These are phyloP conservation scores for Marronus borbonicus DNA, from an alignment of 2,888 invertebrate genomes.

Conservation along the genomic window DNA sequence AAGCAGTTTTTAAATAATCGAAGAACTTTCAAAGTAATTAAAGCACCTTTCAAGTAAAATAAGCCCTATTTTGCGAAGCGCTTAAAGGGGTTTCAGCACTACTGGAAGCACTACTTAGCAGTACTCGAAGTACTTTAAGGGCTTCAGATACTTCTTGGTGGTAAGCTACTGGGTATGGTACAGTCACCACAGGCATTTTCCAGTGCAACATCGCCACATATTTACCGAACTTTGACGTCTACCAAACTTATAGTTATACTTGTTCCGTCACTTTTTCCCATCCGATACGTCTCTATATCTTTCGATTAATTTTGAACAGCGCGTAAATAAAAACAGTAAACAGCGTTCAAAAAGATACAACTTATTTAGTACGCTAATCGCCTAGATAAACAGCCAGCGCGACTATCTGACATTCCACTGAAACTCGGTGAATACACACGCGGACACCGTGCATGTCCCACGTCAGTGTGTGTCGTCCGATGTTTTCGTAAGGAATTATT, in stretches of 20 bases:
- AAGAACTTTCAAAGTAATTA: too few relatives aligned
- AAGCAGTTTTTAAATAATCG: too few relatives aligned
- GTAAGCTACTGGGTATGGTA: too few relatives aligned
- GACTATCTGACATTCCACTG: background rate
- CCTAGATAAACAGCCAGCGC: constrained; percentile 10
- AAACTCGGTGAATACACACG: background rate
- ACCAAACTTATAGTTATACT: background rate
- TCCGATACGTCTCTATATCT: background rate
- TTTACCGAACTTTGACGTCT: too few relatives aligned
- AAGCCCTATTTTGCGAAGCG: too few relatives aligned
- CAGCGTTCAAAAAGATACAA: constrained; percentile 30
- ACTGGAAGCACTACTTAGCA: too few relatives aligned
- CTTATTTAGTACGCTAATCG: constrained; percentile 26
- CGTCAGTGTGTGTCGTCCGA: background rate
- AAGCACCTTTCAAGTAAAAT: too few relatives aligned
- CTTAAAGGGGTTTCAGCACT: too few relatives aligned
- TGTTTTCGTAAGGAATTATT: constrained; percentile 35
- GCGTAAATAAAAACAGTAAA: constrained; percentile 23
- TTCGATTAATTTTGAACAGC: constrained; percentile 30
- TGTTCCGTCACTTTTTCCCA: background rate
- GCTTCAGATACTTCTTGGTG: too few relatives aligned
- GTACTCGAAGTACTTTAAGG: too few relatives aligned
- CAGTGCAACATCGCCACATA: too few relatives aligned
- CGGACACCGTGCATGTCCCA: background rate
- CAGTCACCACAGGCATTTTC: too few relatives aligned